A percentile compares a stretch with the other conserved stretches of the same genome.
These are phyloP conservation scores for Hypanus sabinus DNA, from an alignment of 2,113 vertebrate species.

Conservation along the genomic window DNA sequence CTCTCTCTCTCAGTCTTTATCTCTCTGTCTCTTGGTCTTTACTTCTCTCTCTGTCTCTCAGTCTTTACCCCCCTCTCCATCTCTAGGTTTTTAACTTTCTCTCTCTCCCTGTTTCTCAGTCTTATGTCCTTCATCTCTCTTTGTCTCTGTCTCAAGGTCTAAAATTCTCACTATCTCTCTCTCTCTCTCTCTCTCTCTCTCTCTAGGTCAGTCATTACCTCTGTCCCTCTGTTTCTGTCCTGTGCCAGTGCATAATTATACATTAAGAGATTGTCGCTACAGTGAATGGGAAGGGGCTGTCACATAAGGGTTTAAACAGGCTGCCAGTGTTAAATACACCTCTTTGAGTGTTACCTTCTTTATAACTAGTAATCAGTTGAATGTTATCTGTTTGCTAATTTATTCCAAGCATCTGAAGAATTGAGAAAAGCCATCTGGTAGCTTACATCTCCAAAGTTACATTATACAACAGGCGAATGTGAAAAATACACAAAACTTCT, in stretches of 20 bases:
- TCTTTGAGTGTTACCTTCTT: background rate
- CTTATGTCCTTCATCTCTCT: too few species aligned
- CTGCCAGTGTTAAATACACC: background rate
- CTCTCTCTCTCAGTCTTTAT: too few species aligned
- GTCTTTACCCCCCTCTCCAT: too few species aligned
- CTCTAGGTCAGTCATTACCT: background rate
- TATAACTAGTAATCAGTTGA: background rate
- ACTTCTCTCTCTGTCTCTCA: too few species aligned
- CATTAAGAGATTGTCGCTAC: background rate
- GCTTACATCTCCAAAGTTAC: background rate
- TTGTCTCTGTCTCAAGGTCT: too few species aligned
- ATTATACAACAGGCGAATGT: background rate
- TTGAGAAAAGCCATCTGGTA: background rate
- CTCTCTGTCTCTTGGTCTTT: too few species aligned
- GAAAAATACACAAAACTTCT: background rate
- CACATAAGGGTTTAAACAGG: background rate
- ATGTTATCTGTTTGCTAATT: slow-evolving; percentile 14
- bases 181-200: background rate
- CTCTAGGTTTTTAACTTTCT: too few species aligned
- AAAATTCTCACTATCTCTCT: too few species aligned
- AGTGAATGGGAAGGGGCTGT: background rate
- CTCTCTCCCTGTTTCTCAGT: too few species aligned
- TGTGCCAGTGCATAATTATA: background rate
- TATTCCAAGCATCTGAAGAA: background rate
- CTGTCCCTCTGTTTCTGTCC: background rate